Conservation (phyloP, 2,113 vertebrate genomes). For the Heteronetta atricapilla region DNA sequence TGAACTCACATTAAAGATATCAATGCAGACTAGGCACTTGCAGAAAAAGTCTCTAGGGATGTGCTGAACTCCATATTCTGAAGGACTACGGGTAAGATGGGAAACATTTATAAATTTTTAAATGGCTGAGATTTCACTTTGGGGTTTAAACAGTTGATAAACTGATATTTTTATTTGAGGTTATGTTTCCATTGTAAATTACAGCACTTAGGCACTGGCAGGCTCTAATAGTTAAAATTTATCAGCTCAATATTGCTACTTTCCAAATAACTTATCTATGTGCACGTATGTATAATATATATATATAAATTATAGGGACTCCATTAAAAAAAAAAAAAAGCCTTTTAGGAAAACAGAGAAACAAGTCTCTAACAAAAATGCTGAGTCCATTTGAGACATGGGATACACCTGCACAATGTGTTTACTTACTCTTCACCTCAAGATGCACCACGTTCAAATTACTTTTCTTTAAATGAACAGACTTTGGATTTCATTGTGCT, state of each 20-base stretch:
- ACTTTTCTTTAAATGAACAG: not conserved
- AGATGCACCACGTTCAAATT: not conserved
- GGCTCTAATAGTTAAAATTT: not conserved
- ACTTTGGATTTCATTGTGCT: not conserved
- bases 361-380: not conserved
- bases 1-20: not conserved
- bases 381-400: not conserved
- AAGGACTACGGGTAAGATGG: not conserved
- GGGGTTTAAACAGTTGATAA: not conserved
- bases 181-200: not conserved
- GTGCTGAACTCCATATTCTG: not conserved
- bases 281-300: not conserved
- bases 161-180: not conserved
- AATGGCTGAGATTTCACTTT: not conserved
- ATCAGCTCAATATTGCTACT: not conserved
- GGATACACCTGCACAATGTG: not conserved
- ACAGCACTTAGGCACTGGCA: not conserved
- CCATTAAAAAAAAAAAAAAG: not conserved
- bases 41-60: constrained; percentile 8
- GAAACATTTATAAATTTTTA: not conserved
- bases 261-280: not conserved
- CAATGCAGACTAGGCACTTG: not conserved
- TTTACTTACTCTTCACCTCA: not conserved
- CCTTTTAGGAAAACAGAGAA: not conserved
- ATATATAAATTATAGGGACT: not conserved